Base-by-base conservation (phyloP, 2,797 vertebrate genomes). In the Schizopygopsis malacanthus region DNA sequence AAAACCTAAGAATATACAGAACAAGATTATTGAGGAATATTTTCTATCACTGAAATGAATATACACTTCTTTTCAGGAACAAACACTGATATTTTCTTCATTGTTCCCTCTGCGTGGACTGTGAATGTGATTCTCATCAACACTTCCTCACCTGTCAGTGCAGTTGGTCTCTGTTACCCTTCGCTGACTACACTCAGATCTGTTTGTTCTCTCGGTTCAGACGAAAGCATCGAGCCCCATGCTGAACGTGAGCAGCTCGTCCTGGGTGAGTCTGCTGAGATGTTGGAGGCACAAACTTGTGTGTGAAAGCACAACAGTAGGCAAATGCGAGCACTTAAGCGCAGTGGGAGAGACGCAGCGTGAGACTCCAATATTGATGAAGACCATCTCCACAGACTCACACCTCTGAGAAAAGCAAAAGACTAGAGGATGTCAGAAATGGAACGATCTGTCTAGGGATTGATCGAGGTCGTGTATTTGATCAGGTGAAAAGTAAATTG, bases 361-460 rank as follows among this genome's bases (percentile, higher is more conserved):
- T 85, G 89, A 86, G 67, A 80, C 43, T 65, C 59, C 77, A 37
- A 25, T 86, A 83, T 85, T 87, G 87, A 89, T 86, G 83, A 86
- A 72, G 39, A 84, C 73, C 52, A 81, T 77, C 75, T 85, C 67
- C 39, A 41, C 85, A 76, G 16, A 84, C 72, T 79, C 86, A 89
- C 82, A 84, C 82, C 85, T 88, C 56, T 47, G 70, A 87, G 63
- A 65, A 88, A 86, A 67, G 18, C 78, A 78, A 72, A 79, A 33
- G 72, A 79, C 41, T 81, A 13, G 39, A 43, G 63, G 61, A 65
- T 77, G 73, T 52, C n/a, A 43, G 47, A 1, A 41, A 70, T 28
- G 25, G 61, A 18, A 65, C 65, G 22, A 63, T 45, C n/a, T 50
- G 50, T 47, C 22, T 56, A 28, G n/a, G 25, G 56, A 83, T 18